Percentiles rank a stretch among this genome's conserved stretches.
phyloP scores from a whole-genome alignment of 2,888 invertebrate species.

The Pelosia muscerda region DNA sequence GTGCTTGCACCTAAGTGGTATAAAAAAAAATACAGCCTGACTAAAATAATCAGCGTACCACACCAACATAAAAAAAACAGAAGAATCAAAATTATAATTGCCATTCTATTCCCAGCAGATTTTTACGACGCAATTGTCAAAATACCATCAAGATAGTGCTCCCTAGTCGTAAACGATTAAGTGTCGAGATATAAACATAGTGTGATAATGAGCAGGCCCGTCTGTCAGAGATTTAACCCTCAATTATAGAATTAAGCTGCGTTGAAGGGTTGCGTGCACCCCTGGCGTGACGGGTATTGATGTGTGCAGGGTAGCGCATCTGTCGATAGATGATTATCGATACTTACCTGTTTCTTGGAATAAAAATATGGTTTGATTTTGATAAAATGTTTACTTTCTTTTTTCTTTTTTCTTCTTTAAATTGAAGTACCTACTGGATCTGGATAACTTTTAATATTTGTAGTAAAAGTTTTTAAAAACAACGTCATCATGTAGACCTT shows the following conservation, averaged over 20 bases:
- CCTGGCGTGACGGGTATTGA: constrained; percentile 69
- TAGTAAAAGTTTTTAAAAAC: not conserved
- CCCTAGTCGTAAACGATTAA: constrained; percentile 53
- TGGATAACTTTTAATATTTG: not conserved
- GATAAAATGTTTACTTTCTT: too few species aligned
- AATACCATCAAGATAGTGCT: constrained; percentile 72
- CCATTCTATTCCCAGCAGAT: constrained; percentile 31
- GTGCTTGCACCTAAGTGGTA: too few species aligned
- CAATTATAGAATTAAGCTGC: constrained; percentile 85
- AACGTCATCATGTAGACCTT: not conserved
- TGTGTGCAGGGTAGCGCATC: constrained; percentile 49
- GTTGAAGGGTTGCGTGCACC: constrained; percentile 78
- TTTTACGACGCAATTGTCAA: constrained; percentile 49
- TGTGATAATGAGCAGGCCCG: constrained; percentile 80
- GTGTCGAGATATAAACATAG: constrained; percentile 64
- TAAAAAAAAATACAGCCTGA: too few species aligned
- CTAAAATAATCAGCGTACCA: too few species aligned
- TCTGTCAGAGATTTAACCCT: constrained; percentile 83
- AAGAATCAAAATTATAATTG: constrained; percentile 17
- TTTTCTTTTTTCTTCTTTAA: not conserved
- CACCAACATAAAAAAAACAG: not conserved
- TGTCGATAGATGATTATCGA: constrained; percentile 19
- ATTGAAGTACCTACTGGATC: too few species aligned
- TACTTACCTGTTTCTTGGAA: not conserved
- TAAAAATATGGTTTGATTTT: not conserved